Evolutionary conservation across 1,140 invertebrate genomes (phyloP).

Genomic region (Nephotettix cincticeps): DNA sequence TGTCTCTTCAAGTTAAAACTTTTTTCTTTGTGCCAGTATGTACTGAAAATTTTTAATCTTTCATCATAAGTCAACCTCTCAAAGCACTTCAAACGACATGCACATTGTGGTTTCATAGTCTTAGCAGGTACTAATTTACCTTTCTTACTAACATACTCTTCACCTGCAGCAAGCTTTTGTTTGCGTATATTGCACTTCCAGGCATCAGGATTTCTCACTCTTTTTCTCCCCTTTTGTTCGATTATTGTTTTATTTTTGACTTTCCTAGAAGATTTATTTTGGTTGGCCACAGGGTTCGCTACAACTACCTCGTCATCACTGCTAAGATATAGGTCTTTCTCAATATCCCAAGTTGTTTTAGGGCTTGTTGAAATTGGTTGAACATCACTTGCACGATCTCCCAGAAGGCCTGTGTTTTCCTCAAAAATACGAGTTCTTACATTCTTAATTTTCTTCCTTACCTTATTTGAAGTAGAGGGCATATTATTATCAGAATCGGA

Average conservation of each 20-base stretch:
- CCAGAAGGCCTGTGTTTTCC: no score
- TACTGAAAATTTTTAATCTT: neutral
- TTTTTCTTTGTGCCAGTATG: neutral
- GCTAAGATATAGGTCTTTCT: neutral
- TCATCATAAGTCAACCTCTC: neutral
- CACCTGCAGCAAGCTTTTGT: neutral
- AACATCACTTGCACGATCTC: no score
- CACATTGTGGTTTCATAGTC: neutral
- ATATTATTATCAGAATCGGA: neutral
- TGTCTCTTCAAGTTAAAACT: no score
- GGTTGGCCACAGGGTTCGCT: neutral
- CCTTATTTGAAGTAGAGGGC: neutral
- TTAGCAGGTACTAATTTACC: neutral
- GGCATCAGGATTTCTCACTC: neutral
- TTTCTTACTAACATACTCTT: constrained; percentile 10
- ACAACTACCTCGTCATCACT: neutral
- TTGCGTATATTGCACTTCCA: neutral
- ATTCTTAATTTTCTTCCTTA: neutral
- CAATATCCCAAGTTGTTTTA: no score
- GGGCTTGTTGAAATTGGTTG: no score
- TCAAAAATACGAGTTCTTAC: no score
- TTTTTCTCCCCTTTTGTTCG: neutral
- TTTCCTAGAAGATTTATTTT: neutral
- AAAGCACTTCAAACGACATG: neutral
- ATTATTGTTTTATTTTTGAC: neutral